These are phyloP conservation scores for Laticauda colubrina DNA, from an alignment of 2,113 vertebrate genomes.

Conservation along the genomic window DNA sequence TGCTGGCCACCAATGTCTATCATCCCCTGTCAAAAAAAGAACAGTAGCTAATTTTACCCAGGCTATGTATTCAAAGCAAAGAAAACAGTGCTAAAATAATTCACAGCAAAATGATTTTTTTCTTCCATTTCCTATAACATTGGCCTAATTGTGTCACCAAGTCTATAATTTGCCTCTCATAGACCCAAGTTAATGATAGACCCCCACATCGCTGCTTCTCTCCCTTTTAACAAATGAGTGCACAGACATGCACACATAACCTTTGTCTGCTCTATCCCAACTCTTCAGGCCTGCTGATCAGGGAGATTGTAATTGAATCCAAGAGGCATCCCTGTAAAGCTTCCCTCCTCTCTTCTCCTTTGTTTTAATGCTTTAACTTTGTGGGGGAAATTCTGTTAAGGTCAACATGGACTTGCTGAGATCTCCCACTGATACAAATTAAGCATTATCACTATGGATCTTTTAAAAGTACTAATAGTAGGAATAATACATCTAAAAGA, in stretches of 20 bases:
- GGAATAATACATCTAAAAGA: neutral
- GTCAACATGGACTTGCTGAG: neutral
- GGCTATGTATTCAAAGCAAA: neutral
- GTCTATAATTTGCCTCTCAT: slow-evolving; percentile 61
- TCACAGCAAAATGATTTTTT: slow-evolving; percentile 36
- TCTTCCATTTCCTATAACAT: slow-evolving; percentile 49
- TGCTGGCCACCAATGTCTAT: neutral
- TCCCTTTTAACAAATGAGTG: neutral
- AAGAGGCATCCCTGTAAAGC: neutral
- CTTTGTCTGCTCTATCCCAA: accelerated
- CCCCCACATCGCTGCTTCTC: slow-evolving; percentile 35
- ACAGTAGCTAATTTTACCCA: slow-evolving; percentile 10
- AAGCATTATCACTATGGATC: neutral
- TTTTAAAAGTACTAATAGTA: neutral
- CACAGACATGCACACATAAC: accelerated
- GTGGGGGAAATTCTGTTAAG: neutral
- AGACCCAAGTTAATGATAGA: slow-evolving; percentile 52
- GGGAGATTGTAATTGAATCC: neutral
- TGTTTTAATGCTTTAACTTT: neutral
- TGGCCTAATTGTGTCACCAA: slow-evolving; percentile 54
- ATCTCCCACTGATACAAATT: neutral
- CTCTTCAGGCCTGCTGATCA: neutral
- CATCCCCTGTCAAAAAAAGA: slow-evolving; percentile 16
- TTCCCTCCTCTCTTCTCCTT: neutral
- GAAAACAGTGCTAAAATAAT: slow-evolving; percentile 12